Evolutionary conservation across 2,797 vertebrate species (phyloP).

Genomic region (Mus spretus): DNA sequence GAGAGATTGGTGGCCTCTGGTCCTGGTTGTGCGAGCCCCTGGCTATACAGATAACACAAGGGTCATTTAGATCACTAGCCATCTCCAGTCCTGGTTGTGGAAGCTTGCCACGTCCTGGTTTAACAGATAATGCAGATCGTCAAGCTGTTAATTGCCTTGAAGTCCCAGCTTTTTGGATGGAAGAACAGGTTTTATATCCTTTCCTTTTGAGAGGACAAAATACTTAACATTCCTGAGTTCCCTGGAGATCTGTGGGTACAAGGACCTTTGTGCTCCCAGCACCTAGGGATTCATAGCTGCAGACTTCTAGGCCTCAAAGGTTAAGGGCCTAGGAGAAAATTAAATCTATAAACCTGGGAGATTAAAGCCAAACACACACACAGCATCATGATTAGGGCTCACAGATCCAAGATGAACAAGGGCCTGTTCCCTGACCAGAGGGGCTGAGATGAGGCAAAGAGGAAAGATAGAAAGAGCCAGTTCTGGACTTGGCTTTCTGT

Average conservation of each 20-base stretch:
- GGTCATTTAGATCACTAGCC: not conserved
- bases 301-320: not conserved
- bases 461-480: not conserved
- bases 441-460: not conserved
- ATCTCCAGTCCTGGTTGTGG: not conserved
- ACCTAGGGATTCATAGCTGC: not conserved
- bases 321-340: not conserved
- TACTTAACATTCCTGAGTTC: not conserved
- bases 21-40: not conserved
- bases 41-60: not conserved
- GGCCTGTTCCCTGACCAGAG: not conserved
- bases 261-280: not conserved
- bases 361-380: not conserved
- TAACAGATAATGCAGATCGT: not conserved
- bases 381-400: not conserved
- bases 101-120: not conserved
- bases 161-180: not conserved
- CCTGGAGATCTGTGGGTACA: not conserved
- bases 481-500: not conserved
- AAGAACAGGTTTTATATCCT: not conserved
- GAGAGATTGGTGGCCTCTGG: no score
- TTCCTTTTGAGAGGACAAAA: not conserved
- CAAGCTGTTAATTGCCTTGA: not conserved
- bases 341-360: not conserved
- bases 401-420: fast-evolving